Evolutionary conservation across 2,888 invertebrate species (phyloP).

Genomic region (Acrobasis consociella): DNA sequence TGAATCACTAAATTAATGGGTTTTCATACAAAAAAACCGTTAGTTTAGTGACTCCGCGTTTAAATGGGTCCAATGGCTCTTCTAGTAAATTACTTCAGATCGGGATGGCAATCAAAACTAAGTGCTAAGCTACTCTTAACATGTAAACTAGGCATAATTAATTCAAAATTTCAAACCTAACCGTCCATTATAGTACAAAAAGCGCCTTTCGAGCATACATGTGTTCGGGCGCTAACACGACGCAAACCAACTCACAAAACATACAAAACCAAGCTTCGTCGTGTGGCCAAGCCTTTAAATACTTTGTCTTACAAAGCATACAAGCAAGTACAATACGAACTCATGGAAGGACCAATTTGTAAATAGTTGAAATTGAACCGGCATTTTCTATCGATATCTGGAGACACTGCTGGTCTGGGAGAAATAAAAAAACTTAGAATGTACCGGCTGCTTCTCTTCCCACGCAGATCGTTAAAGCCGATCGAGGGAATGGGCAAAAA

Average conservation of each 20-base stretch:
- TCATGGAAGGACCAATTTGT: not conserved
- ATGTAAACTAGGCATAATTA: not conserved
- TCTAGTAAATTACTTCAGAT: no score
- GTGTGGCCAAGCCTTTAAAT: not conserved
- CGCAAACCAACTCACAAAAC: constrained; percentile 1
- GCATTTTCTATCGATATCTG: no score
- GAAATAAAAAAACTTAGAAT: no score
- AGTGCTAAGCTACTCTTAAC: not conserved
- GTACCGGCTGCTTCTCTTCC: no score
- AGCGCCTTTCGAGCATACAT: not conserved
- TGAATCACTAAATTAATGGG: no score
- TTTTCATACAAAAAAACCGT: no score
- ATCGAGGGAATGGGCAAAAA: no score
- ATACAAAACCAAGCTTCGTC: not conserved
- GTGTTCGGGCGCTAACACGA: not conserved
- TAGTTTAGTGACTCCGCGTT: no score
- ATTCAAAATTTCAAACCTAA: not conserved
- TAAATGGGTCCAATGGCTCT: no score
- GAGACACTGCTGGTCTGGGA: no score
- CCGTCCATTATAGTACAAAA: not conserved
- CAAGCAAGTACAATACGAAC: not conserved
- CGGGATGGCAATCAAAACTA: no score
- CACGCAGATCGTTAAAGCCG: no score
- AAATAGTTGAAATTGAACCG: not conserved
- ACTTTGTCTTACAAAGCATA: not conserved